Percentiles rank a stretch among this genome's conserved stretches.
Evolutionary conservation across 1,140 invertebrate genomes (phyloP).

Genomic region (Rhysida immarginata): DNA sequence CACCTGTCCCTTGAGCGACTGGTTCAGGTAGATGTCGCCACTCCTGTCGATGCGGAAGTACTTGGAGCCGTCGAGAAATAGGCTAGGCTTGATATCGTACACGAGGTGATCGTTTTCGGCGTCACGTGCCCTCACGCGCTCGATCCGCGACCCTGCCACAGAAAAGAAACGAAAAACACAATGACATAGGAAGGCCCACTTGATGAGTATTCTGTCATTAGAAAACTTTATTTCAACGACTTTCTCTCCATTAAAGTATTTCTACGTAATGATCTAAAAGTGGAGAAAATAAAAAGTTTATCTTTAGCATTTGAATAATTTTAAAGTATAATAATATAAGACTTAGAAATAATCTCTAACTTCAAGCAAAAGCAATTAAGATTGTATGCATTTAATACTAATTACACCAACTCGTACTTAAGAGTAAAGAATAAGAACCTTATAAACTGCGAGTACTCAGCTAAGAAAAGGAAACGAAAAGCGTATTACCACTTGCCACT

Average conservation of each 20-base stretch:
- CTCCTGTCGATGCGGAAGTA: constrained; percentile 50
- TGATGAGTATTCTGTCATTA: not conserved
- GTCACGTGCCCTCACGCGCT: constrained; percentile 39
- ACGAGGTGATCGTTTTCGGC: constrained; percentile 41
- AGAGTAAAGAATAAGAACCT: too few relatives aligned
- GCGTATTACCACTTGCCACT: too few relatives aligned
- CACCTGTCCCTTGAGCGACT: constrained; percentile 47
- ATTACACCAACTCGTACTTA: too few relatives aligned
- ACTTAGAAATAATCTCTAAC: too few relatives aligned
- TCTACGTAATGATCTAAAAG: not conserved
- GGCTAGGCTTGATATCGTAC: constrained; percentile 43
- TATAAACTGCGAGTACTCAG: too few relatives aligned
- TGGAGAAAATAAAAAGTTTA: too few relatives aligned
- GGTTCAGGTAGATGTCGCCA: constrained; percentile 50
- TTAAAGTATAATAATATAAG: too few relatives aligned
- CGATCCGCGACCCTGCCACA: constrained; percentile 1
- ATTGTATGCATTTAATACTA: too few relatives aligned
- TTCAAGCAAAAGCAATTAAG: too few relatives aligned
- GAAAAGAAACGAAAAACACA: too few relatives aligned
- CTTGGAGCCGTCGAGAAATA: constrained; percentile 32
- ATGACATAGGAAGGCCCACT: not conserved
- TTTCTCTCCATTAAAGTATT: not conserved
- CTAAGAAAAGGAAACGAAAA: too few relatives aligned
- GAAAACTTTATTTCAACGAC: not conserved
- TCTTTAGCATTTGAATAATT: too few relatives aligned